Evolutionary conservation across 2,113 vertebrate species (phyloP).

Genomic region (Microtus oregoni): DNA sequence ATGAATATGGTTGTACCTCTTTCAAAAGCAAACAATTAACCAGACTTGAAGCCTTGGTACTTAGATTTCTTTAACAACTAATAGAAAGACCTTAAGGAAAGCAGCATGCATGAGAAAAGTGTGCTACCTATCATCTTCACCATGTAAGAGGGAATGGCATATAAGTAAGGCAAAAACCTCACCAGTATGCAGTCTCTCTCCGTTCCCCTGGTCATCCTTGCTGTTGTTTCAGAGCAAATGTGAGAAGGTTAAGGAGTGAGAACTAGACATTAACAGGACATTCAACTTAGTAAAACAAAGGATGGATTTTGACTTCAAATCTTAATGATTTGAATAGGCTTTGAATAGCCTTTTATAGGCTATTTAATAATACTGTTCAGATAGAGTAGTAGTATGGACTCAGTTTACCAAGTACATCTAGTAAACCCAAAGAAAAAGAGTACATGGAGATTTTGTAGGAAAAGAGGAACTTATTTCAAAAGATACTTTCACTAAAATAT

Average conservation of each 20-base stretch:
- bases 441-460: not conserved
- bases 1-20: not conserved
- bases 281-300: not conserved
- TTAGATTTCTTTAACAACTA: not conserved
- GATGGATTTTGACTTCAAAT: not conserved
- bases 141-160: not conserved
- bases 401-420: not conserved
- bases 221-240: not conserved
- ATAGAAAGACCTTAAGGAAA: not conserved
- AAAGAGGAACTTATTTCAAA: not conserved
- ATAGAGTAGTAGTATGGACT: not conserved
- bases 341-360: too few species aligned
- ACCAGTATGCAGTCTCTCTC: not conserved
- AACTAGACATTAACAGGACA: not conserved
- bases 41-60: too few species aligned
- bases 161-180: not conserved
- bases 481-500: not conserved
- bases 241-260: not conserved
- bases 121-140: not conserved
- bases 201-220: not conserved
- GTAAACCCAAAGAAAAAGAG: not conserved
- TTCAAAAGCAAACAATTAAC: not conserved
- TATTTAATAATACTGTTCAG: not conserved
- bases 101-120: not conserved
- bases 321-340: too few species aligned